phyloP scores from a whole-genome alignment of 1,140 invertebrate genomes.

The Homarus americanus region DNA sequence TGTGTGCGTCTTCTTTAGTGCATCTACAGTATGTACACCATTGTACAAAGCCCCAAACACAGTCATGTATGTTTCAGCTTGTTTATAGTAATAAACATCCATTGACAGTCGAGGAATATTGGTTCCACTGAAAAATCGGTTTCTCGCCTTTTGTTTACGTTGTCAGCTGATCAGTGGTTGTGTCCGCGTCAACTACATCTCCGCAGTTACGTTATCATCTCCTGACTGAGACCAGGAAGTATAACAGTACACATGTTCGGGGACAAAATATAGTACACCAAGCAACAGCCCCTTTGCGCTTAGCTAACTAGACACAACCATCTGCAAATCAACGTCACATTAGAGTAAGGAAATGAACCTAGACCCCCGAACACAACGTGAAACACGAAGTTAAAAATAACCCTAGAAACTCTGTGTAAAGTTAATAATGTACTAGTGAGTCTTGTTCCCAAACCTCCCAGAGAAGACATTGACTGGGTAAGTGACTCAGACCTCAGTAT shows the following conservation, averaged over 20 bases:
- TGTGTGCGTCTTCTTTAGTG: not conserved
- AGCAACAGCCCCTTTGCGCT: not conserved
- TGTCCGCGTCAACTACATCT: not conserved
- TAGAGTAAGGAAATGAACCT: not conserved
- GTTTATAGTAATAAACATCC: not conserved
- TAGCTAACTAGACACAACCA: not conserved
- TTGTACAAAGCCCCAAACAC: not conserved
- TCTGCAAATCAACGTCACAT: not conserved
- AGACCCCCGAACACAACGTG: no score
- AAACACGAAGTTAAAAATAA: no score
- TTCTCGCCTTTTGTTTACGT: not conserved
- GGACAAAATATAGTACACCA: not conserved
- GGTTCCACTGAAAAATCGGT: no score
- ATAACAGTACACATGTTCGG: not conserved
- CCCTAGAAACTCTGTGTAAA: no score
- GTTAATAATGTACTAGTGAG: no score
- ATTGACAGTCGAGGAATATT: not conserved
- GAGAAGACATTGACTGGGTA: no score
- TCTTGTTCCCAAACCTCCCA: no score
- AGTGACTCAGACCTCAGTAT: no score
- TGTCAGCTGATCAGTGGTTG: not conserved
- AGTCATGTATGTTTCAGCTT: not conserved
- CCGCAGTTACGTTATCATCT: not conserved
- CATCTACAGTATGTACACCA: not conserved
- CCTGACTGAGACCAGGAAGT: not conserved